Evolutionary conservation across 1,140 invertebrate genomes (phyloP).

Genomic region (Epicauta chinensis): DNA sequence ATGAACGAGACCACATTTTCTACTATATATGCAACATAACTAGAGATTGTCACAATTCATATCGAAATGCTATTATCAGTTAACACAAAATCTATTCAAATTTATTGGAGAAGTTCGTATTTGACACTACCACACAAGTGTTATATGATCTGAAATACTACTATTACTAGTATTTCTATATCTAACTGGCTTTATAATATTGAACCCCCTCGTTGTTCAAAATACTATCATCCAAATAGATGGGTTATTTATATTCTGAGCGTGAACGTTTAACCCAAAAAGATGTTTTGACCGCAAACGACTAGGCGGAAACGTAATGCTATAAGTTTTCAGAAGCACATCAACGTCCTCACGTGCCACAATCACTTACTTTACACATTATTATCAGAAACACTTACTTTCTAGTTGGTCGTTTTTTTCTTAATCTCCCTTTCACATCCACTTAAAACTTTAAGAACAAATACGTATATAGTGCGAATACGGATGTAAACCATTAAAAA

Average conservation of each 20-base stretch:
- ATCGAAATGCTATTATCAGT: slow-evolving; percentile 14
- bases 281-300: slow-evolving; percentile 17
- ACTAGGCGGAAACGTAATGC: slow-evolving; percentile 16
- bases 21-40: slow-evolving; percentile 9
- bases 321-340: slow-evolving; percentile 11
- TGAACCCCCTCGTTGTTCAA: no score
- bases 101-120: slow-evolving; percentile 15
- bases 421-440: no score
- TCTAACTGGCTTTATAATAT: no score
- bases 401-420: background rate
- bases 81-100: slow-evolving; percentile 14
- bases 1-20: slow-evolving; percentile 8
- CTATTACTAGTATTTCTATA: background rate
- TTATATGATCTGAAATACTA: slow-evolving; percentile 11
- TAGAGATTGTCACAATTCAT: slow-evolving; percentile 13
- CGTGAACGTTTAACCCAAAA: slow-evolving; percentile 17
- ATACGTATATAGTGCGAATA: no score
- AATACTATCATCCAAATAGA: slow-evolving; percentile 14
- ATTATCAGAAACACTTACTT: slow-evolving; percentile 1
- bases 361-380: slow-evolving; percentile 13
- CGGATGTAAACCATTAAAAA: no score
- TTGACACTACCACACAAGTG: slow-evolving; percentile 5
- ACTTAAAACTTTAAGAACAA: no score
- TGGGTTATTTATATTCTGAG: slow-evolving; percentile 16
- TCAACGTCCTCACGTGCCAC: slow-evolving; percentile 15